A percentile compares a stretch with the other conserved stretches of the same genome.
These are phyloP conservation scores for Vanessa cardui DNA, from an alignment of 2,888 invertebrate species.

Conservation along the genomic window DNA sequence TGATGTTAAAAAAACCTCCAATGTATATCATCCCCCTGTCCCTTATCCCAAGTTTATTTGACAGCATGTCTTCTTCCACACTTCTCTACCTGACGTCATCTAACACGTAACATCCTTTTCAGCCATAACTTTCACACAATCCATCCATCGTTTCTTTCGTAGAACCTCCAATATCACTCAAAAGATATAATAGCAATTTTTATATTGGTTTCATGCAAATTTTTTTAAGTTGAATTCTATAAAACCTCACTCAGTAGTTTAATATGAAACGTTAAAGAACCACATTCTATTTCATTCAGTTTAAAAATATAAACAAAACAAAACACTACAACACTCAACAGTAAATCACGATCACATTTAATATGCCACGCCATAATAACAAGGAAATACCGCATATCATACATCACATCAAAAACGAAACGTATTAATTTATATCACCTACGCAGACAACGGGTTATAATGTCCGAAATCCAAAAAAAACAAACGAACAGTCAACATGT, in stretches of 20 bases:
- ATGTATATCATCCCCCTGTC: too few relatives aligned
- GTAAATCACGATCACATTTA: constrained; percentile 8
- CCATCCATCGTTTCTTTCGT: too few relatives aligned
- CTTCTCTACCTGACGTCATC: too few relatives aligned
- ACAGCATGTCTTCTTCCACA: too few relatives aligned
- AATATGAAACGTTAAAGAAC: neutral
- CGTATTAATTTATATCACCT: constrained; percentile 20
- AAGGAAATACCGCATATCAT: constrained; percentile 9
- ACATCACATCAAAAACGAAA: constrained; percentile 11
- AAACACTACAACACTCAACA: neutral
- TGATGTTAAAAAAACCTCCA: too few relatives aligned
- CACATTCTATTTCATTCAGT: neutral
- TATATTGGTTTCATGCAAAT: too few relatives aligned
- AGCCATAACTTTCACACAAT: too few relatives aligned
- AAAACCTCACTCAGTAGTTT: neutral
- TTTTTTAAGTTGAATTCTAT: too few relatives aligned
- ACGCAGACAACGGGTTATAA: constrained; percentile 13
- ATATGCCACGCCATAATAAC: constrained; percentile 9
- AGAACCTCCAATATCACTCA: too few relatives aligned
- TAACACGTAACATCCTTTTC: too few relatives aligned
- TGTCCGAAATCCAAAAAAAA: constrained; percentile 3
- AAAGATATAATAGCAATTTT: too few relatives aligned
- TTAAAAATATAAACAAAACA: neutral
- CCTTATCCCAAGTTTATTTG: too few relatives aligned
- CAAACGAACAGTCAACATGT: constrained; percentile 12